Conservation (phyloP, 2,888 invertebrate species). For the Cantharis rufa region DNA sequence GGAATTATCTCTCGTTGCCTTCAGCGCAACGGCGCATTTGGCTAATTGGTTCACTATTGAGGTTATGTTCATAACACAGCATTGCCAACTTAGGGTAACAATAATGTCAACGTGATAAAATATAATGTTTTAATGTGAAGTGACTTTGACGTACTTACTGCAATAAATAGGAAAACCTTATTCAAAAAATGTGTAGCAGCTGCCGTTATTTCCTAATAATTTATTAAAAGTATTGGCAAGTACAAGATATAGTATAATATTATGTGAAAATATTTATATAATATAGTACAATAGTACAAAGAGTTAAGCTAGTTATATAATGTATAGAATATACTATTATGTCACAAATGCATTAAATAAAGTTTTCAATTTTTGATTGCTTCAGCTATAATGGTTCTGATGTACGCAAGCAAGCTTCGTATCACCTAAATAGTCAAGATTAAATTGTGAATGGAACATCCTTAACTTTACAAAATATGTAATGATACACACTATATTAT, state of each 20-base stretch:
- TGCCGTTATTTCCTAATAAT: constrained; percentile 42
- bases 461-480: constrained; percentile 4
- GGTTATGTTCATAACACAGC: no score
- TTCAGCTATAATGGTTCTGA: constrained; percentile 21
- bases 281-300: constrained; percentile 54
- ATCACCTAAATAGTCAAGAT: constrained; percentile 11
- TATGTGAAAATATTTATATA: constrained; percentile 51
- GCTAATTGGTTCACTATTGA: no score
- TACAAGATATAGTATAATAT: constrained; percentile 47
- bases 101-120: no score
- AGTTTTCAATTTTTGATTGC: constrained; percentile 33
- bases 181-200: neutral
- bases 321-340: constrained; percentile 46
- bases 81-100: no score
- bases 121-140: no score
- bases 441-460: neutral
- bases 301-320: constrained; percentile 47
- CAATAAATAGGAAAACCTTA: neutral
- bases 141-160: neutral
- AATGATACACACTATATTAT: neutral
- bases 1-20: no score
- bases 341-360: constrained; percentile 31
- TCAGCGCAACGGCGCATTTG: no score
- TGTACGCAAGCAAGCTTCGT: constrained; percentile 45
- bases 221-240: constrained; percentile 56